A percentile compares a stretch with the other conserved stretches of the same genome.
phyloP scores from a whole-genome alignment of 1,140 invertebrate species.

The Oncopeltus fasciatus region DNA sequence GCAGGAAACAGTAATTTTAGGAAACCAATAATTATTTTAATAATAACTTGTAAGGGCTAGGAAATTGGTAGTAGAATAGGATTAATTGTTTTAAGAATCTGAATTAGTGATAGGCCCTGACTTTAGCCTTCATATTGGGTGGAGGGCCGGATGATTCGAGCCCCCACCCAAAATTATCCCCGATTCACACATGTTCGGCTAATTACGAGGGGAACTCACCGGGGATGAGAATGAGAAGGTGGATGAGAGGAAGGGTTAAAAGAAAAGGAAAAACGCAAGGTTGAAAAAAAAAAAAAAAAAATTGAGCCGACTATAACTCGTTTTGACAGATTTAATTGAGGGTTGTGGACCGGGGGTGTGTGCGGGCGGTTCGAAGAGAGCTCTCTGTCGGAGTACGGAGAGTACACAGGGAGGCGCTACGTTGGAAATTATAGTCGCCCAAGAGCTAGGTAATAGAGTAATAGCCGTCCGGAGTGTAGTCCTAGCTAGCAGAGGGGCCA shows the following conservation, averaged over 20 bases:
- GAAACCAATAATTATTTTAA: neutral
- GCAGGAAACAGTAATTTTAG: too few species aligned
- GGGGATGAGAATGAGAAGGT: too few species aligned
- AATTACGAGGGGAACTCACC: too few species aligned
- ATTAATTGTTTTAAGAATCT: neutral
- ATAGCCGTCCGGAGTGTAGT: too few species aligned
- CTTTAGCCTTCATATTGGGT: neutral
- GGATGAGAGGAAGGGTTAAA: too few species aligned
- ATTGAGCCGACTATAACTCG: conserved; percentile 10
- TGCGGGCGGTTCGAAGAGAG: neutral
- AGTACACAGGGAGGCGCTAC: too few species aligned
- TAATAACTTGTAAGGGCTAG: neutral
- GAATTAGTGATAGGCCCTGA: neutral
- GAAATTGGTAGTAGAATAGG: neutral
- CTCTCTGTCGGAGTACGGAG: too few species aligned
- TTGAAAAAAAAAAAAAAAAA: neutral
- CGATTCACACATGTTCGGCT: neutral
- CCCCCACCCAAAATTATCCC: neutral
- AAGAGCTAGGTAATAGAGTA: conserved; percentile 13
- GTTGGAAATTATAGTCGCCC: too few species aligned
- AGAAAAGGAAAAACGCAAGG: too few species aligned
- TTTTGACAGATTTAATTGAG: conserved; percentile 15
- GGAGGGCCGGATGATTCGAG: too few species aligned
- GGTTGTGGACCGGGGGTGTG: neutral
- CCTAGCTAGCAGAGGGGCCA: conserved; percentile 14